Evolutionary conservation across 2,888 invertebrate genomes (phyloP), one percentile per base, ranked within the genome.

Genomic region (Cheilosia grossa): DNA sequence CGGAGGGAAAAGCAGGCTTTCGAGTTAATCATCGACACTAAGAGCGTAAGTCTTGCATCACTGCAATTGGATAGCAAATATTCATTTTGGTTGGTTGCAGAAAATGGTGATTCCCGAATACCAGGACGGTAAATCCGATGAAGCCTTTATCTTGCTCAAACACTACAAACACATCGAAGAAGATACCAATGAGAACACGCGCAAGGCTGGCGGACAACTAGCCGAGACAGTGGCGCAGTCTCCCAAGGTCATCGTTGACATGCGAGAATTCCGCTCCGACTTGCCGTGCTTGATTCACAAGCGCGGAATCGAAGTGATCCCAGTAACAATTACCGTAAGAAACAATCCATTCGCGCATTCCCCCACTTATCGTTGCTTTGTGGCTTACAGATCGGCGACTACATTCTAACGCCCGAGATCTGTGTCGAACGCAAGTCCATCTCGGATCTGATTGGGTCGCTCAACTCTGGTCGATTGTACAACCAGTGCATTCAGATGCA

Each of bases 361-460:
- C 17, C 44, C 0, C 9, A 21, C n/a, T 19, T 21, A 53, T 21
- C 7, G 13, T 15, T 88, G 89, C 21, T 47, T 59, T 58, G 3
- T 58, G n/a, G 27, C 24, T 81, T 78, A 19, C 88, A 97, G 96
- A 96, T 99, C 79, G 99, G 99, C 0, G 99, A 99, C 92, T 99
- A 99, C 91, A 98, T 99, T 89, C 93, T 99, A 17, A 98, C 99
- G 0, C 98, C 98, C 0, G 98, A 98, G 24, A 97, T 99, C 87
- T 99, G 99, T 90, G 96, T 99, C 19, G 99, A 99, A 92, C 94
- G 99, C 64, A 99, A 99, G 92, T 98, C 98, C 61, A 94, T 99
- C 86, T 98, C 97, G 6, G 99, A 99, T 93, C 93, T 99, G 87
- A 98, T 99, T 88, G 98, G 98, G 6, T 99, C 99, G 0, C 93